phyloP scores from a whole-genome alignment of 2,888 invertebrate species.

The Leptopilina myrica region DNA sequence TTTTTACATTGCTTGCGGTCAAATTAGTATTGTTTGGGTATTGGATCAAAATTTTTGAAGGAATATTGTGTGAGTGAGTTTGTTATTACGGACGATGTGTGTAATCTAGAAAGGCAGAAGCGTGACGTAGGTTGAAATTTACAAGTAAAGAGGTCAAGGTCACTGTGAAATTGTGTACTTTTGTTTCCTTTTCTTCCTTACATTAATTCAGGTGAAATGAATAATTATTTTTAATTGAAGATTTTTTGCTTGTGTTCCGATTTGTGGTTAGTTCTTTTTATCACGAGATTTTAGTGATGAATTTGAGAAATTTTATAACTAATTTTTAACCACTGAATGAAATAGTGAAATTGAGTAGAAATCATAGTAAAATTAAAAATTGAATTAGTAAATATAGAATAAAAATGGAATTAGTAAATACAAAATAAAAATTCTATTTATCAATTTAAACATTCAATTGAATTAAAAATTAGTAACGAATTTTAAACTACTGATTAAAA shows the following conservation, averaged over 20 bases:
- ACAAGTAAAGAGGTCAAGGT: conserved; percentile 15
- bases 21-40: background rate
- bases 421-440: too few relatives aligned
- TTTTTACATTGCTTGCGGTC: background rate
- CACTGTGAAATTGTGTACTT: conserved; percentile 8
- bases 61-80: background rate
- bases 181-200: background rate
- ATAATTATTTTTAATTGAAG: conserved; percentile 15
- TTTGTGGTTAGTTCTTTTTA: background rate
- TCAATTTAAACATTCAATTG: too few relatives aligned
- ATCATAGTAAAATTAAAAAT: too few relatives aligned
- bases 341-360: too few relatives aligned
- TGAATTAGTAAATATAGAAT: too few relatives aligned
- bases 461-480: too few relatives aligned
- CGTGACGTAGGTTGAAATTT: background rate
- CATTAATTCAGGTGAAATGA: background rate
- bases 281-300: too few relatives aligned
- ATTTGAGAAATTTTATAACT: too few relatives aligned
- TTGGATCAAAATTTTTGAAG: background rate
- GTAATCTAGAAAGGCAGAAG: conserved; percentile 4
- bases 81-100: background rate
- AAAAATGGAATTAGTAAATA: too few relatives aligned
- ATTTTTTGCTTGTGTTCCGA: background rate
- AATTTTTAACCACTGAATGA: too few relatives aligned
- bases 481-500: too few relatives aligned